A percentile compares a stretch with the other conserved stretches of the same genome.
phyloP scores from a whole-genome alignment of 2,113 vertebrate species.

The Eptatretus burgeri region DNA sequence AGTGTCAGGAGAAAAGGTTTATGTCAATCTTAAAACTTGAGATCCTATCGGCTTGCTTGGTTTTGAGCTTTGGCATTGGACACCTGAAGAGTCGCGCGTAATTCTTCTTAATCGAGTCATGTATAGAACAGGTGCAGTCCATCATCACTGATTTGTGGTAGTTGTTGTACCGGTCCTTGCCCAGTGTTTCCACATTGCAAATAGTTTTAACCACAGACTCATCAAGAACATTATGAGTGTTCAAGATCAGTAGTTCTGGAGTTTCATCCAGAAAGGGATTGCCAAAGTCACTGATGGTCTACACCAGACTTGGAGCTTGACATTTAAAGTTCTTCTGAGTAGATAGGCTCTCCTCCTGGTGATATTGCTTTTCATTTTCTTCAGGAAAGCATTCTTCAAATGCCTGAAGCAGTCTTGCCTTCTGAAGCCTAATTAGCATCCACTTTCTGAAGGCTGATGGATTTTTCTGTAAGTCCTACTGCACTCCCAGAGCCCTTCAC shows the following conservation, averaged over 20 bases:
- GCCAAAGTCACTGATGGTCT: neutral
- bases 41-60: neutral
- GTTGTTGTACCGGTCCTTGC: neutral
- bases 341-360: neutral
- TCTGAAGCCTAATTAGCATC: neutral
- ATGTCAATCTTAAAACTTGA: neutral
- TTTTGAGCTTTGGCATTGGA: neutral
- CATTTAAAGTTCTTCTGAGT: neutral
- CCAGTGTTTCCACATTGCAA: neutral
- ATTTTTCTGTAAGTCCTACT: neutral
- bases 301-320: neutral
- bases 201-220: neutral
- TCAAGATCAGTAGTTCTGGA: neutral
- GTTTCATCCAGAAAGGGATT: neutral
- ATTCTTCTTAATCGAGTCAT: neutral
- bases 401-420: neutral
- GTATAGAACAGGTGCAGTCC: neutral
- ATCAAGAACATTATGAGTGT: neutral
- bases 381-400: constrained; percentile 1
- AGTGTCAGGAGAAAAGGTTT: neutral
- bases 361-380: constrained; percentile 2
- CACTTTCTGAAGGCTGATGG: constrained; percentile 2
- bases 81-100: neutral
- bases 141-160: neutral
- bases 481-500: constrained; percentile 3